Percentiles rank a stretch among this genome's conserved stretches.
Conservation (phyloP, 2,113 vertebrate genomes). For the Hippoglossus stenolepis region DNA sequence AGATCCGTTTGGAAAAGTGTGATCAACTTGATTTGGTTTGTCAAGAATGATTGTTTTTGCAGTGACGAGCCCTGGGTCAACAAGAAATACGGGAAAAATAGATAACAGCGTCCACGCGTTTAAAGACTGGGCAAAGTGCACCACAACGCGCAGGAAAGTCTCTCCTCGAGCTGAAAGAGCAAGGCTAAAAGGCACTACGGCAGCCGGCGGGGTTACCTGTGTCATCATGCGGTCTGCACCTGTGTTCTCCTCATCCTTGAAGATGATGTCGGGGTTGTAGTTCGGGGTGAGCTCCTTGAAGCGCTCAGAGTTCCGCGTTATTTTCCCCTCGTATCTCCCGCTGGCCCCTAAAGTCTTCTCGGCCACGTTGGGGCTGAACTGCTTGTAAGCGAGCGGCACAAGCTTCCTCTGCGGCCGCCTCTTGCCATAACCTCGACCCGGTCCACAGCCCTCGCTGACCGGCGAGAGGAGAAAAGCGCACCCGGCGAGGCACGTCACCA, state of each 20-base stretch:
- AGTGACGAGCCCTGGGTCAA: slow-evolving; percentile 53
- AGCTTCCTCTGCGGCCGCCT: slow-evolving; percentile 91
- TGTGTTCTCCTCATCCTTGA: slow-evolving; percentile 99
- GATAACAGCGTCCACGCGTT: slow-evolving; percentile 66
- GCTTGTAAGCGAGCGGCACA: slow-evolving; percentile 90
- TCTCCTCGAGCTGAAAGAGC: not conserved
- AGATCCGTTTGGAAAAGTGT: not conserved
- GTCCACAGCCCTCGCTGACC: slow-evolving; percentile 88
- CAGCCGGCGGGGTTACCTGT: slow-evolving; percentile 83
- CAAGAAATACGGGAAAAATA: slow-evolving; percentile 33
- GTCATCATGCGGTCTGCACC: slow-evolving; percentile 98
- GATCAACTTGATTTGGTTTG: not conserved
- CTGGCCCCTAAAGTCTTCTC: slow-evolving; percentile 96
- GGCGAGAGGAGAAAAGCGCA: slow-evolving; percentile 86
- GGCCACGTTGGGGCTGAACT: slow-evolving; percentile 94
- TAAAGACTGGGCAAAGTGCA: slow-evolving; percentile 71
- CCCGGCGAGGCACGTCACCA: slow-evolving; percentile 82
- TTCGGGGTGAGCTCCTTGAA: slow-evolving; percentile 96
- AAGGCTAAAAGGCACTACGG: slow-evolving; percentile 14
- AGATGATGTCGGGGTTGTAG: slow-evolving; percentile 99
- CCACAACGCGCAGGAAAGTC: not conserved
- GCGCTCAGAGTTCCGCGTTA: slow-evolving; percentile 91
- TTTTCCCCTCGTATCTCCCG: slow-evolving; percentile 94
- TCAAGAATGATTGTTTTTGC: not conserved
- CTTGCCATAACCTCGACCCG: slow-evolving; percentile 93